phyloP scores from a whole-genome alignment of 2,888 invertebrate species.

The Helicoverpa assulta region DNA sequence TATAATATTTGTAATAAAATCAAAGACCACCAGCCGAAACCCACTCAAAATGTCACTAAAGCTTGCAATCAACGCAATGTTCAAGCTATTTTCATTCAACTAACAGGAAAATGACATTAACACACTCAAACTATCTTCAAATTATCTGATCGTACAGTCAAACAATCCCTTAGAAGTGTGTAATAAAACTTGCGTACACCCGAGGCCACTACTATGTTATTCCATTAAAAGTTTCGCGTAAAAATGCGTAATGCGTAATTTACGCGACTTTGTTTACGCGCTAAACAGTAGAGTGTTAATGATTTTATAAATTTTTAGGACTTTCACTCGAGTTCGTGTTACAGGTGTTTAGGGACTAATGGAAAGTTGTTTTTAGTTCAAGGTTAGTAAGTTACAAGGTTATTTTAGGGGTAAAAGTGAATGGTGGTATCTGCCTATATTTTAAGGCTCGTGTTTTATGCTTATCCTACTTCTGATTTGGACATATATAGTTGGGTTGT shows the following conservation, averaged over 20 bases:
- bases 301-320: conserved; percentile 53
- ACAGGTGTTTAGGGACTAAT: conserved; percentile 3
- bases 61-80: background rate
- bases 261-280: conserved; percentile 40
- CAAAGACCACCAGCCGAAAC: background rate
- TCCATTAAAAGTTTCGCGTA: conserved; percentile 70
- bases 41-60: background rate
- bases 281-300: conserved; percentile 48
- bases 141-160: conserved; percentile 44
- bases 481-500: too few species aligned
- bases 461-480: background rate
- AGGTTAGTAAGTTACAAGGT: background rate
- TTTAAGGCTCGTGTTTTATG: background rate
- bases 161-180: conserved; percentile 44
- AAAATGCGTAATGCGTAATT: conserved; percentile 61
- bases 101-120: conserved; percentile 2
- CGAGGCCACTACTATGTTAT: conserved; percentile 60
- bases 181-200: conserved; percentile 59
- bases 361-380: background rate
- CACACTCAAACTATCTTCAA: conserved; percentile 16
- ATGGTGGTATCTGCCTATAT: background rate
- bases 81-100: background rate
- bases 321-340: background rate
- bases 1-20: background rate
- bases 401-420: background rate